Base-by-base conservation (phyloP, 2,113 vertebrate genomes). In the Girardinichthys multiradiatus region DNA sequence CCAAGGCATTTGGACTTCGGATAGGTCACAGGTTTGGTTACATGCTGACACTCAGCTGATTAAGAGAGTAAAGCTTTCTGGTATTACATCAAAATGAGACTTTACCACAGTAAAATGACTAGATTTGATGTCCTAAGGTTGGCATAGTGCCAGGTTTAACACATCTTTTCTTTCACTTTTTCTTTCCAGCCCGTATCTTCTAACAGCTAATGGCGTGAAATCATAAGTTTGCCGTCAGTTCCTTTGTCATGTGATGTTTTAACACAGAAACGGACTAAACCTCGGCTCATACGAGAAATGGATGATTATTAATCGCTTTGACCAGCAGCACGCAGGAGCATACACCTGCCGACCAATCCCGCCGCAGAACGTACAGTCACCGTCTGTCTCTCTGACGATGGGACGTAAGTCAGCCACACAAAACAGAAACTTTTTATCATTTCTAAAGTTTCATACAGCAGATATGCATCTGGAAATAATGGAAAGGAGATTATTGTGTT, bases 281-380 rank as follows among this genome's bases (percentile, higher is more conserved):
- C 86, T 94, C 0, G 93, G 93, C n/a, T 90, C 92, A 30, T 76
- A 79, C 39, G 91, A 92, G 48, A 91, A 90, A 65, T 88, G 90
- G 83, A 92, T 92, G 70, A 91, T 81, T 24, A 78, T 95, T 82
- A 87, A 90, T 35, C 90, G 91, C 80, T 95, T 94, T 57, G 85
- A 93, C 86, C 75, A 67, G 66, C 87, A 90, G 60, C 90, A 94
- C 8, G 71, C 76, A 5, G 94, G 94, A 37, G 83, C 75, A 1
- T 95, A 94, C 89, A 87, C 81, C 72, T 95, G 94, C 77, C 89
- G 93, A 45, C 92, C 92, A 0, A 86, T 93, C 81, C 92, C 94
- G 7, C 92, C 91, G 0, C 92, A 93, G 82, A 94, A 93, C 29
- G 91, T 94, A 2, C 93, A 91, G 75, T 94, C 94, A 1, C 86